Conservation (phyloP, 2,113 vertebrate genomes). For the Scatophagus argus region DNA sequence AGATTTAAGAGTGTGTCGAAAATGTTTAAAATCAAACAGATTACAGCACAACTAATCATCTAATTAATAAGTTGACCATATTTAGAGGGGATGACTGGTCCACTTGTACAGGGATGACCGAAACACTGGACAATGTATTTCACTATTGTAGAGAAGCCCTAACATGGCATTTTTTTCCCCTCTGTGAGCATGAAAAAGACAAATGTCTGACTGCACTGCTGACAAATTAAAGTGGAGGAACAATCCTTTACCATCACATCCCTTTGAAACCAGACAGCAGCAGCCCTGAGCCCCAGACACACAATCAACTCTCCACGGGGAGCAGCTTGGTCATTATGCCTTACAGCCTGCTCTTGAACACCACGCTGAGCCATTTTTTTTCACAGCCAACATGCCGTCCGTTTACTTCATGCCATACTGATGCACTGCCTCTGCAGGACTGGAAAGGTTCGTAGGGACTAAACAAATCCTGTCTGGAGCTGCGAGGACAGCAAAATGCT, state of each 20-base stretch:
- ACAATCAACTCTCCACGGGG: conserved; percentile 54
- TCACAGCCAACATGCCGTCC: conserved; percentile 49
- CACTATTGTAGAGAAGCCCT: neutral
- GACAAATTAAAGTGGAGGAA: conserved; percentile 16
- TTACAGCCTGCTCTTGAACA: conserved; percentile 56
- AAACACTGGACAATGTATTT: neutral
- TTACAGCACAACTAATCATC: neutral
- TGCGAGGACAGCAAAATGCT: conserved; percentile 14
- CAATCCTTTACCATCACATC: conserved; percentile 31
- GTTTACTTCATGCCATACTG: conserved; percentile 37
- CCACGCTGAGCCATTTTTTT: conserved; percentile 65
- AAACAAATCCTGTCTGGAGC: conserved; percentile 36
- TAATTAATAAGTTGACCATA: neutral
- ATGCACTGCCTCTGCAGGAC: conserved; percentile 27
- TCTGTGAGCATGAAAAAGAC: neutral
- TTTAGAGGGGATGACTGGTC: neutral
- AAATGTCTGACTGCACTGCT: neutral
- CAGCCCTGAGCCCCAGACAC: conserved; percentile 39
- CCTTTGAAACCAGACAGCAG: conserved; percentile 42
- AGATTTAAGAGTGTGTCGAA: neutral
- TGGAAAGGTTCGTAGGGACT: conserved; percentile 23
- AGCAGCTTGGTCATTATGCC: conserved; percentile 57
- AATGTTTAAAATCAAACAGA: neutral
- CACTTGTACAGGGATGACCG: neutral
- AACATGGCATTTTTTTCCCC: conserved; percentile 1